These are phyloP conservation scores for Orchestia grillus DNA, from an alignment of 1,140 invertebrate genomes.

Conservation along the genomic window DNA sequence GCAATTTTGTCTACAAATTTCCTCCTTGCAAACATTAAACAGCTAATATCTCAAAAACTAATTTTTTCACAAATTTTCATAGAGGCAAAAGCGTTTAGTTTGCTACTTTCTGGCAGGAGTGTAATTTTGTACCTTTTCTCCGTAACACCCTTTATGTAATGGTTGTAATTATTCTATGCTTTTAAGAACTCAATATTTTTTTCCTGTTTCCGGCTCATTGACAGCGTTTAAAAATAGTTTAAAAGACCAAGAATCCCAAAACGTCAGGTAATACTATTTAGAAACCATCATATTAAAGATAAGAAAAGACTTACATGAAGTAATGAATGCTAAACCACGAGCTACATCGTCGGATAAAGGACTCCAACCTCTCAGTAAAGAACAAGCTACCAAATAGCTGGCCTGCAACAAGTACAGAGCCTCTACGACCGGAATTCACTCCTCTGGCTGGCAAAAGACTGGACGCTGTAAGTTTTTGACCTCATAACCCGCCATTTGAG, in stretches of 20 bases:
- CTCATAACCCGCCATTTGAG: conserved; percentile 43
- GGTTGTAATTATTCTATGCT: too few species aligned
- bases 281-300: not conserved
- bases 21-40: too few species aligned
- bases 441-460: not conserved
- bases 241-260: not conserved
- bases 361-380: not conserved
- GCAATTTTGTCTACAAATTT: too few species aligned
- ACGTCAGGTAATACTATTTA: not conserved
- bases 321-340: not conserved
- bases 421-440: not conserved
- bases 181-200: not conserved
- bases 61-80: too few species aligned
- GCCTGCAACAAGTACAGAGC: not conserved
- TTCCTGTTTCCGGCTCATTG: not conserved
- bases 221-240: not conserved
- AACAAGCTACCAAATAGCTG: not conserved
- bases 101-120: too few species aligned
- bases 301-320: not conserved
- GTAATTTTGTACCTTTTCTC: too few species aligned
- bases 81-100: too few species aligned
- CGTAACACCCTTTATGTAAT: too few species aligned
- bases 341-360: not conserved
- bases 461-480: conserved; percentile 17
- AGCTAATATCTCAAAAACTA: too few species aligned